Conservation (phyloP, 1,140 invertebrate genomes). For the Drosophila micromelanica region DNA sequence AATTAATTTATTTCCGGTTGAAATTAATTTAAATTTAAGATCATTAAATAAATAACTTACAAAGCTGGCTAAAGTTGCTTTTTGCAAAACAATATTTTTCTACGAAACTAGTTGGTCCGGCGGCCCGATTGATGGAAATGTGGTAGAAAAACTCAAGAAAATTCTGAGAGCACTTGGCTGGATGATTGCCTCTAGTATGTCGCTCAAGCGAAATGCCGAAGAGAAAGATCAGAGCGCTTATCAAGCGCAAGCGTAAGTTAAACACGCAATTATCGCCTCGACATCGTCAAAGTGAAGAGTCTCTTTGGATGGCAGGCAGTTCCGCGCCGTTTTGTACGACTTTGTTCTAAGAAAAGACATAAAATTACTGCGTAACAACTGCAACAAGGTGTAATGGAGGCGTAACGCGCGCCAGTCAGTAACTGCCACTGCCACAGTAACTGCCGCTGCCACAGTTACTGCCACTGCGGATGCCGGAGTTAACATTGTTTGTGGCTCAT, state of each 20-base stretch:
- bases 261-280: conserved; percentile 73
- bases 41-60: no score
- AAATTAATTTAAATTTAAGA: no score
- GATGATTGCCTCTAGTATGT: conserved; percentile 5
- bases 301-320: conserved; percentile 48
- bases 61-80: not conserved
- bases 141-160: conserved; percentile 3
- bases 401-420: conserved; percentile 62
- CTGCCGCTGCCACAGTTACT: not conserved
- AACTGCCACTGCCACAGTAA: not conserved
- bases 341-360: conserved; percentile 81
- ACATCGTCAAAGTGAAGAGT: conserved; percentile 38
- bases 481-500: conserved; percentile 80
- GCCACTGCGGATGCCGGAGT: conserved; percentile 43
- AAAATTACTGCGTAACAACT: conserved; percentile 83
- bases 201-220: conserved; percentile 1
- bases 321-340: conserved; percentile 79
- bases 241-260: conserved; percentile 32
- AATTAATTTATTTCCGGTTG: no score
- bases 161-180: not conserved
- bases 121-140: not conserved
- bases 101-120: no score
- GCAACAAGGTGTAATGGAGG: conserved; percentile 82
- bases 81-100: not conserved
- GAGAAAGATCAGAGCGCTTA: conserved; percentile 37